Conservation (phyloP, 2,113 vertebrate species). For the Boleophthalmus pectinirostris region DNA sequence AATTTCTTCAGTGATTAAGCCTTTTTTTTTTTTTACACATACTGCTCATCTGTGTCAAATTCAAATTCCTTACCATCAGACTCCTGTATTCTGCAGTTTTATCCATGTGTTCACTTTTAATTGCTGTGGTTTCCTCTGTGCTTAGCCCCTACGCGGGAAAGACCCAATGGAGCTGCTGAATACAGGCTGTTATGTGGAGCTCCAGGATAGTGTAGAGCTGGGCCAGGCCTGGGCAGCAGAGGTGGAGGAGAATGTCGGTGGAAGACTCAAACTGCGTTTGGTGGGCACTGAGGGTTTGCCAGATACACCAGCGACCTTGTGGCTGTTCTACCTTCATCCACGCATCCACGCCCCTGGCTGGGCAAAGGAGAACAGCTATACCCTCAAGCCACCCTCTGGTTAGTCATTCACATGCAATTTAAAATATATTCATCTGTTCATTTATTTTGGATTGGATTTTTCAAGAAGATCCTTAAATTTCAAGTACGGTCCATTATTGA, state of each 20-base stretch:
- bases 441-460: no score
- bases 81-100: constrained; percentile 24
- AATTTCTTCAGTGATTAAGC: constrained; percentile 47
- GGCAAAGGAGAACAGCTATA: constrained; percentile 85
- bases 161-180: constrained; percentile 92
- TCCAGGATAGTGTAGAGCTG: constrained; percentile 81
- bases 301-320: constrained; percentile 80
- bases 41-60: constrained; percentile 31
- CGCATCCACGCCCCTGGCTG: constrained; percentile 93
- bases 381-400: constrained; percentile 88
- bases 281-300: constrained; percentile 84
- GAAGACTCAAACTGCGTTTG: constrained; percentile 86
- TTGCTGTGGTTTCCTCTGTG: constrained; percentile 8
- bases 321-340: constrained; percentile 94
- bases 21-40: constrained; percentile 38
- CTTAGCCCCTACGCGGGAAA: constrained; percentile 89
- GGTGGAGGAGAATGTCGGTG: constrained; percentile 90
- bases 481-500: neutral
- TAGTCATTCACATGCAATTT: constrained; percentile 35
- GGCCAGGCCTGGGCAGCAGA: constrained; percentile 86
- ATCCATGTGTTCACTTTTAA: constrained; percentile 3
- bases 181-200: constrained; percentile 87
- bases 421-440: neutral
- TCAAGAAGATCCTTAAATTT: no score
- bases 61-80: constrained; percentile 39